phyloP scores from a whole-genome alignment of 2,888 invertebrate genomes.

The Epistrophella euchroma region DNA sequence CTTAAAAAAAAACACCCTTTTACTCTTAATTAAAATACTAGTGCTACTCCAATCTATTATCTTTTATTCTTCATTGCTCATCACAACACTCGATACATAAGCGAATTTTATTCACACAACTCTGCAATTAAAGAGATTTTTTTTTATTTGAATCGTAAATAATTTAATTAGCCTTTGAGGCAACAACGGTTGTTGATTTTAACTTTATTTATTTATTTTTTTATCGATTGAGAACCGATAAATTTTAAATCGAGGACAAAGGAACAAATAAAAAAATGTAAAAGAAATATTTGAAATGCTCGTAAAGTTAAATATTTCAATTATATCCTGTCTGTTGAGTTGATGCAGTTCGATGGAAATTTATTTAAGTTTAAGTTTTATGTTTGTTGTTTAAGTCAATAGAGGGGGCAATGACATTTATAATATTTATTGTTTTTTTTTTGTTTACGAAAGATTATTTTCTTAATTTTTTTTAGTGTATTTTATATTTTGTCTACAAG shows the following conservation, averaged over 20 bases:
- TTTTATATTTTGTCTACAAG: too few relatives aligned
- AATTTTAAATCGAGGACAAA: slow-evolving; percentile 62
- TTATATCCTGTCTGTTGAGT: slow-evolving; percentile 20
- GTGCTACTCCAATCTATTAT: not conserved
- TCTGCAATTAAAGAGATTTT: slow-evolving; percentile 64
- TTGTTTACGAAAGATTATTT: too few relatives aligned
- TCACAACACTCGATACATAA: not conserved
- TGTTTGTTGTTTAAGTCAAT: not conserved
- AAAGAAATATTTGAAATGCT: slow-evolving; percentile 58
- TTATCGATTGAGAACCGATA: slow-evolving; percentile 56
- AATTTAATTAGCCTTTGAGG: slow-evolving; percentile 67
- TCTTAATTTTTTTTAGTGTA: too few relatives aligned
- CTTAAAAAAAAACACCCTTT: not conserved
- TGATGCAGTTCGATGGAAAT: slow-evolving; percentile 45
- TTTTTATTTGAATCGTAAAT: slow-evolving; percentile 71
- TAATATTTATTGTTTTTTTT: not conserved
- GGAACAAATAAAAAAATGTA: slow-evolving; percentile 38
- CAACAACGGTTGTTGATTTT: slow-evolving; percentile 20
- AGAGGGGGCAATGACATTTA: too few relatives aligned
- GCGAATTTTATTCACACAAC: not conserved
- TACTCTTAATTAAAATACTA: not conserved
- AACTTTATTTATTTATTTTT: slow-evolving; percentile 27
- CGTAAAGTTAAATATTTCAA: slow-evolving; percentile 65
- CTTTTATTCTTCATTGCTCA: not conserved
- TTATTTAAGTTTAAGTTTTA: not conserved